Evolutionary conservation across 2,797 vertebrate species (phyloP), one percentile per base, ranked within the genome.

Genomic region (Gallinago stenura): DNA sequence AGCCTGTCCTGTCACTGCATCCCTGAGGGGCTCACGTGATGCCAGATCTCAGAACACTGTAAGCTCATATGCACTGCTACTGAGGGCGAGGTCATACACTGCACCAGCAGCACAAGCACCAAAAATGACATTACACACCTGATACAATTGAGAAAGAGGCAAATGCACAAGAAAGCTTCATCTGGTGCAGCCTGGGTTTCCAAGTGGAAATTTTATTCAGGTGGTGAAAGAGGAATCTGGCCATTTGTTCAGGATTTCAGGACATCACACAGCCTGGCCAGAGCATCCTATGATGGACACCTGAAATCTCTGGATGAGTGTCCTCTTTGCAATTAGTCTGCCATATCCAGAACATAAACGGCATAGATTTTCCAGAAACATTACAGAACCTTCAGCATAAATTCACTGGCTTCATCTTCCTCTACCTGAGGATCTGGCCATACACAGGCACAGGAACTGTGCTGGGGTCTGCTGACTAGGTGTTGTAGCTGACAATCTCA

Each of bases 51-150:
- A 20, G 19, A 66, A 71, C 21, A 58, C 31, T 53, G 12, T 22
- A 33, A 66, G 37, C 4, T 53, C 45, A 41, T 0, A 0, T 28
- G 24, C 58, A 43, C 15, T 45, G 9, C 33, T 87, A 7, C n/a
- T 39, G 22, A 8, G 31, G 19, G 17, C 24, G 46, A 86, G 15
- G 57, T n/a, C 62, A 79, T 7, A 31, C 5, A 13, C 14, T 4
- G 15, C 53, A 66, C 7, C 45, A 71, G 35, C 31, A 71, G 19
- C 3, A 6, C 39, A 60, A 16, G 4, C 18, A 17, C 57, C 37
- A 69, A 82, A 65, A 84, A 24, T 3, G 2, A 24, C 15, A 16
- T 26, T 19, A 25, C 16, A 51, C 11, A 31, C 26, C 16, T 73
- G 19, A 77, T 7, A 46, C 21, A 48, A 26, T 6, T 65, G 46